Base-by-base conservation (phyloP, 2,113 vertebrate species). In the Scartelaos histophorus region DNA sequence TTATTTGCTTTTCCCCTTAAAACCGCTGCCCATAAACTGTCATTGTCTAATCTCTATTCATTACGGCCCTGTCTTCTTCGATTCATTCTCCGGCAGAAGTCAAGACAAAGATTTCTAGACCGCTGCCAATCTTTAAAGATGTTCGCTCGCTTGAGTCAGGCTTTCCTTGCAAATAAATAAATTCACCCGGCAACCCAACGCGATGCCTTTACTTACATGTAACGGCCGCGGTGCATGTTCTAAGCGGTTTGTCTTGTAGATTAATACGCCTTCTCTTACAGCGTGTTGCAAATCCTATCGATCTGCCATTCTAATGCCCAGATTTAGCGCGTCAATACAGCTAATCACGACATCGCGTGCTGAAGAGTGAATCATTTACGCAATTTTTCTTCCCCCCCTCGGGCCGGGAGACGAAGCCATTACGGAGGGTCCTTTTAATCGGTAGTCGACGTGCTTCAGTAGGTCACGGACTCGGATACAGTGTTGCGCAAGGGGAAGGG, bases 281-380 rank as follows among this genome's bases (percentile, higher is more conserved):
- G 2, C 34, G 67, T 67, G 62, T 62, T 15, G 19, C 43, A 80
- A 61, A 79, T 80, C 56, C 24, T 45, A 82, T 78, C 64, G 53
- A 83, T 74, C 75, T 57, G 21, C 29, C 60, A 83, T 71, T 67
- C 54, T 64, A 74, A 74, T 70, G 65, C 57, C 45, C 16, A 58
- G 73, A 25, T 38, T 71, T 69, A 60, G 61, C 24, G 15, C 45
- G 79, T 86, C 79, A 65, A 78, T 88, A 79, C n/a, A 54, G 15
- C 71, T 79, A 74, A 79, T 81, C 60, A 81, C 70, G 56, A 46
- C 78, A 75, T 82, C 60, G 71, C 54, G n/a, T 68, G 65, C 76
- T 78, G 56, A 69, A 80, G 76, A 69, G 78, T 24, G 74, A 73
- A 83, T 77, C 54, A 73, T 77, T 81, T 34, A 78, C 57, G 9